Evolutionary conservation across 1,140 invertebrate genomes (phyloP), one percentile per base, ranked within the genome.

Genomic region (Eumeta japonica): DNA sequence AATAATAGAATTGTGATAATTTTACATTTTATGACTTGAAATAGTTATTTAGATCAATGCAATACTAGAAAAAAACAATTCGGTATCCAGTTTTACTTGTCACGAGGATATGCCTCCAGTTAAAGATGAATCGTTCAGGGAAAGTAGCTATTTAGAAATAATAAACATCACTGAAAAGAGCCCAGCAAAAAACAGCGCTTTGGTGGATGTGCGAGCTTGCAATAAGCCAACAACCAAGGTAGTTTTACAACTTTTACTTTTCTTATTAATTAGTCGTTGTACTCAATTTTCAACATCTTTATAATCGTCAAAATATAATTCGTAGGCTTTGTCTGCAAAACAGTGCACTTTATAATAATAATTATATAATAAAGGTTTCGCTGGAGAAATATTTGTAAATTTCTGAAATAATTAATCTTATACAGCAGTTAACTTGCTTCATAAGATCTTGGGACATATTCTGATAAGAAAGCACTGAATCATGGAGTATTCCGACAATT

Each of bases 191-290:
- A 61, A 60, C 33, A 66, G 59, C 43, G 58, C 59, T 43, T 58
- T 71, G 30, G 72, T 76, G 32, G 74, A 76, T 60, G 72, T 75
- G 31, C 68, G 74, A 57, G 70, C 72, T 38, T 76, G 74, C 51
- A 76, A 76, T 53, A 76, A 76, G 58, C 74, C 74, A 46, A 58
- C 60, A 19, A 50, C 74, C 36, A 76, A 76, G 71, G 74, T 76
- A 66, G 68, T 56, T 43, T 29, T 28, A 35, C 14, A n/a, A n/a
- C n/a, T n/a, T n/a, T n/a, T n/a, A n/a, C n/a, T n/a, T n/a, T n/a
- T n/a, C n/a, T n/a, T n/a, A n/a, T n/a, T n/a, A n/a, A n/a, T n/a
- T n/a, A n/a, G n/a, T n/a, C n/a, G n/a, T n/a, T n/a, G n/a, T n/a
- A n/a, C n/a, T n/a, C n/a, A n/a, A n/a, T 31, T 31, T 31, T 7